Conservation (phyloP, 1,140 invertebrate species). For the Scaptomyza montana region DNA sequence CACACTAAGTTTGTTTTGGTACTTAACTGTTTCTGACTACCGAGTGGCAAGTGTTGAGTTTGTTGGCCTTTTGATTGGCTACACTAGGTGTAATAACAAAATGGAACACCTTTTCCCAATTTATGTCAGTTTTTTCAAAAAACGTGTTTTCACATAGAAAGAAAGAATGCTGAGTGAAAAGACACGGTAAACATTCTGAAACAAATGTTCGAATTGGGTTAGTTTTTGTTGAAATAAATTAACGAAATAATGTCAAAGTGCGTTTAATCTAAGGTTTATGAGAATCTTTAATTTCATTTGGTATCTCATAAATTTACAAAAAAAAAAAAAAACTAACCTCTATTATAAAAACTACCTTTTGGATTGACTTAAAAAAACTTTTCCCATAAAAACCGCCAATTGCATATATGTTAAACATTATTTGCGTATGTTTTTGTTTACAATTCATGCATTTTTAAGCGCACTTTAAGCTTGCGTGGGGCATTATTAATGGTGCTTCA, state of each 20-base stretch:
- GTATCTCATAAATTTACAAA: too few species aligned
- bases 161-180: too few species aligned
- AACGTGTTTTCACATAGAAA: not conserved
- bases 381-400: not conserved
- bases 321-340: too few species aligned
- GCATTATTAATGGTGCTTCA: conserved; percentile 77
- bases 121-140: too few species aligned
- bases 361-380: not conserved
- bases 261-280: too few species aligned
- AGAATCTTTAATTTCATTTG: too few species aligned
- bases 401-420: not conserved
- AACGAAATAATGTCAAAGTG: too few species aligned
- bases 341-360: not conserved
- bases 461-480: conserved; percentile 48
- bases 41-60: conserved; percentile 37
- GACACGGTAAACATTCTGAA: too few species aligned
- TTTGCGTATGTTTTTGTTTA: not conserved
- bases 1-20: conserved; percentile 38
- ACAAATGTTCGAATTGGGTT: not conserved
- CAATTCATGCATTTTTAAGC: conserved; percentile 60
- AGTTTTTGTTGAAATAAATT: too few species aligned
- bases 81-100: conserved; percentile 9
- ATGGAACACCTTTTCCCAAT: not conserved
- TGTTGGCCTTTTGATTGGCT: conserved; percentile 9
- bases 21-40: conserved; percentile 21